Base-by-base conservation (phyloP, 2,797 vertebrate species). In the Distichodus sexfasciatus region DNA sequence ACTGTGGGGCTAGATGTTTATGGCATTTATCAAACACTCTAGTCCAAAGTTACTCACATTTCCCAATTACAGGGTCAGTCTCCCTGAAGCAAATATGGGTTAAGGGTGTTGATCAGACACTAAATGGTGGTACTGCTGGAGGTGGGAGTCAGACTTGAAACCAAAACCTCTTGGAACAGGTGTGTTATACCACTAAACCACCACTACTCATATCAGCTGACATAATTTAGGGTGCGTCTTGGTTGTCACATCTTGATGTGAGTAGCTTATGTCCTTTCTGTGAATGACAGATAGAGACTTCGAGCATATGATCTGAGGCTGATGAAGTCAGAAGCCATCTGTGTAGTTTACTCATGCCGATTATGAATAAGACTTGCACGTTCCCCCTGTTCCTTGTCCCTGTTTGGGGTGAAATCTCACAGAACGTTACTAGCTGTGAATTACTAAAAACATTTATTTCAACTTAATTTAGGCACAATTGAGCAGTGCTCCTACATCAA, bases 401-500 rank as follows among this genome's bases (percentile, higher is more conserved):
- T 17, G 41, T 33, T 66, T 24, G 11, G n/a, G 9, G 7, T 4
- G 14, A 36, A 12, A 31, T n/a, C 8, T 1, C 26, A 31, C 7
- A 23, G 31, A 14, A 38, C 10, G 26, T 68, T 15, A 11, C 15
- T 67, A 1, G 17, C 11, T 0, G 11, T 54, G 14, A 11, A 6
- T 29, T 15, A 21, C 40, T 6, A 1, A 59, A n/a, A n/a, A n/a
- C n/a, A n/a, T n/a, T n/a, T n/a, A n/a, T n/a, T n/a, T n/a, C n/a
- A n/a, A 35, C 51, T 43, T 26, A 35, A 31, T 65, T 38, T 66
- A 79, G 80, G 74, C 28, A 44, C 44, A 14, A 69, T 80, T 1
- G 58, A 76, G 72, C 66, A 92, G 71, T 95, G 94, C 85, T 88
- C 88, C 0, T 93, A 91, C 71, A 93, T 95, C 85, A 94, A 93